Conservation (phyloP, 2,113 vertebrate genomes). For the Oreamnos americanus region DNA sequence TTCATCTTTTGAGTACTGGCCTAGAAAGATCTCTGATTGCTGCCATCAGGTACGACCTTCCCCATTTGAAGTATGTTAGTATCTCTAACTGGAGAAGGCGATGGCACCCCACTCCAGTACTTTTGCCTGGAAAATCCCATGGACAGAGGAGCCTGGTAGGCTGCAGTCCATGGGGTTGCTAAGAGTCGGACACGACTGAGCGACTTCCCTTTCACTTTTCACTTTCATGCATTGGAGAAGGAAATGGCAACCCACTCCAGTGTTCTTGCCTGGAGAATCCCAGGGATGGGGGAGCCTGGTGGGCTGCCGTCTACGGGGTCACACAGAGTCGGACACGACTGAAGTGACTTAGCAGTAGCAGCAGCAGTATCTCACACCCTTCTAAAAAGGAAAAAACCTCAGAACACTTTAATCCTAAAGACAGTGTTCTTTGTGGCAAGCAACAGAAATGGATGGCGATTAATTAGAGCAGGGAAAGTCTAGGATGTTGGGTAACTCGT, state of each 20-base stretch:
- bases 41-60: not conserved
- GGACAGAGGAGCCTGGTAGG: too few relatives aligned
- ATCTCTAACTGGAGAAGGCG: not conserved
- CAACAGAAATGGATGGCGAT: not conserved
- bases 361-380: not conserved
- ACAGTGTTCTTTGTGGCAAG: not conserved
- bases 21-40: not conserved
- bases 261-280: not conserved
- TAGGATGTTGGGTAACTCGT: not conserved
- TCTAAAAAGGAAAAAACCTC: not conserved
- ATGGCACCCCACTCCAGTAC: too few relatives aligned
- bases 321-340: too few relatives aligned
- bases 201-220: too few relatives aligned
- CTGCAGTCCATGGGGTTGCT: too few relatives aligned
- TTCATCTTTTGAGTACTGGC: not conserved
- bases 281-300: too few relatives aligned
- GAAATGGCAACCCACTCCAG: too few relatives aligned
- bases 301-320: too few relatives aligned
- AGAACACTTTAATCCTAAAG: not conserved
- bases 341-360: too few relatives aligned
- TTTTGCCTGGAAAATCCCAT: too few relatives aligned
- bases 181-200: too few relatives aligned
- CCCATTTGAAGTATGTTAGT: not conserved
- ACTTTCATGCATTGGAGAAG: too few relatives aligned
- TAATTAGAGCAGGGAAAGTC: not conserved